Evolutionary conservation across 2,113 vertebrate genomes (phyloP).

Genomic region (Salvelinus fontinalis): DNA sequence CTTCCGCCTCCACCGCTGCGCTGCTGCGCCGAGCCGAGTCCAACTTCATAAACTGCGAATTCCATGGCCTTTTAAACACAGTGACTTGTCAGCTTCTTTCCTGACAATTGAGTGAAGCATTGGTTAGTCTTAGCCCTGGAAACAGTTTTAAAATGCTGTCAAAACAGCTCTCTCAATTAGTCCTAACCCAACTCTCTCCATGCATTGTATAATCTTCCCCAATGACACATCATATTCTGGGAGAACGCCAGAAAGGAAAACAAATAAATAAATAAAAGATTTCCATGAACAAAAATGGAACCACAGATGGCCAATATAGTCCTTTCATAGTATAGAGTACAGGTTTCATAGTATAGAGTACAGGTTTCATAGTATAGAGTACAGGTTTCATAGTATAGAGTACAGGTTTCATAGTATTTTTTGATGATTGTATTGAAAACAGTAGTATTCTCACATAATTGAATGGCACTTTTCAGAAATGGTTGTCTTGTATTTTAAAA

Average conservation of each 20-base stretch:
- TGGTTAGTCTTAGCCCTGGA: slow-evolving; percentile 64
- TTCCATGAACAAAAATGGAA: slow-evolving; percentile 10
- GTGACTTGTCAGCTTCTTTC: slow-evolving; percentile 78
- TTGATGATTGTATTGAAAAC: slow-evolving; percentile 23
- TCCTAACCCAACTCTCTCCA: slow-evolving; percentile 34
- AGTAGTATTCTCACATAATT: slow-evolving; percentile 22
- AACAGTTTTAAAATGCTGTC: slow-evolving; percentile 65
- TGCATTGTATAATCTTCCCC: slow-evolving; percentile 30
- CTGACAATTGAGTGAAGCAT: slow-evolving; percentile 70
- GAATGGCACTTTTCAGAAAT: slow-evolving; percentile 26
- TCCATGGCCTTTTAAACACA: slow-evolving; percentile 78
- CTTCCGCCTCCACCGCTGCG: slow-evolving; percentile 12
- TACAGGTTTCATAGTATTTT: background rate
- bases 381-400: background rate
- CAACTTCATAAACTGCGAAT: slow-evolving; percentile 71
- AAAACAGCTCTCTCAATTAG: slow-evolving; percentile 59
- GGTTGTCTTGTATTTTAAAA: slow-evolving; percentile 35
- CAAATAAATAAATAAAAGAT: background rate
- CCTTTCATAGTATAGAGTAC: slow-evolving; percentile 11
- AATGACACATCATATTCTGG: slow-evolving; percentile 43
- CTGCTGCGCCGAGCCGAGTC: slow-evolving; percentile 16
- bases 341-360: background rate
- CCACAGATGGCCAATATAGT: slow-evolving; percentile 5
- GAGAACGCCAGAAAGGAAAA: slow-evolving; percentile 28
- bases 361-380: background rate